Evolutionary conservation across 2,113 vertebrate species (phyloP).

Genomic region (Phylloscopus whistleri): DNA sequence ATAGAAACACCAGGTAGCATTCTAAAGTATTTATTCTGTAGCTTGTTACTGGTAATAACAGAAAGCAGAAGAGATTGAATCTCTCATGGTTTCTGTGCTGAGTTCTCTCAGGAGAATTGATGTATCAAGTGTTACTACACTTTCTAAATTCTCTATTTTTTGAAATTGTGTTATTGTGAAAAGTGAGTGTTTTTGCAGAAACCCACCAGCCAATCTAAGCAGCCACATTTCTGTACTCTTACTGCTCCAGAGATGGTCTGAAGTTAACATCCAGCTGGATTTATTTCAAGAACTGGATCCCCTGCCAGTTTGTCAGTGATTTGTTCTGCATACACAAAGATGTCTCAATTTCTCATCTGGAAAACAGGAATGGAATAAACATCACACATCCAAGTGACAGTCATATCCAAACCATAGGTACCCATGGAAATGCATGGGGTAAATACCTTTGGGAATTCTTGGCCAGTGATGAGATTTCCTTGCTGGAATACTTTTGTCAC

Average conservation of each 20-base stretch:
- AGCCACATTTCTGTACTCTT: neutral
- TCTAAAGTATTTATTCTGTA: neutral
- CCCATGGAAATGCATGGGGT: neutral
- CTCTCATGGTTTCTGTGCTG: neutral
- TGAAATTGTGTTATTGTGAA: neutral
- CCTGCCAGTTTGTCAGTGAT: neutral
- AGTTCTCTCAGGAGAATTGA: constrained; percentile 4
- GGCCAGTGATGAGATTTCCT: neutral
- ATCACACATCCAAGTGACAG: neutral
- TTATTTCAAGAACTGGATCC: neutral
- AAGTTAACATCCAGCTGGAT: neutral
- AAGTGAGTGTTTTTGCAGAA: neutral
- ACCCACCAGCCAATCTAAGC: neutral
- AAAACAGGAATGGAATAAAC: neutral
- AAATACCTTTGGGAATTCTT: neutral
- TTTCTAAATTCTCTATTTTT: neutral
- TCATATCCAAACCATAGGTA: neutral
- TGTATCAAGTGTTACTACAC: neutral
- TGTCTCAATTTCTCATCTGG: neutral
- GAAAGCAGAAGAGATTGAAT: neutral
- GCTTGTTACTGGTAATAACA: neutral
- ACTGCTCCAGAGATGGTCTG: neutral
- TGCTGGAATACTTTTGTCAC: neutral
- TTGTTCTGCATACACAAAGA: neutral
- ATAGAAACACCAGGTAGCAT: fast-evolving